These are phyloP conservation scores for Astyanax mexicanus DNA, from an alignment of 2,797 vertebrate genomes.

Conservation along the genomic window DNA sequence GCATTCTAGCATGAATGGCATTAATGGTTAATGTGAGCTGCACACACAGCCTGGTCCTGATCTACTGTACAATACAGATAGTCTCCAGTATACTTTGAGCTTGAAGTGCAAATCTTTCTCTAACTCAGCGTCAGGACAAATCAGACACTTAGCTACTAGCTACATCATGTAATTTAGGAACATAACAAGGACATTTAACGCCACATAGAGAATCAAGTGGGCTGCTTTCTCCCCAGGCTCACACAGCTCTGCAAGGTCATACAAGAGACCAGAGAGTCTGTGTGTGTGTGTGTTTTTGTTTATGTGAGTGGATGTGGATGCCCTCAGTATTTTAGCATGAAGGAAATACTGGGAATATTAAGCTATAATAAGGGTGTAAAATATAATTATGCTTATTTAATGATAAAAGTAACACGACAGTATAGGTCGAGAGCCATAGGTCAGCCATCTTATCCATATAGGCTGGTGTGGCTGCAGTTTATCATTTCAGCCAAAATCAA, in stretches of 20 bases:
- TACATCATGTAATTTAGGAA: no score
- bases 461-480: no score
- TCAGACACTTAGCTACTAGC: no score
- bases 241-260: constrained; percentile 69
- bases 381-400: neutral
- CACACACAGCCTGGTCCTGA: neutral
- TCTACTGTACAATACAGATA: neutral
- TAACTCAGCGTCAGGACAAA: neutral
- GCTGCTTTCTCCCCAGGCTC: constrained; percentile 56
- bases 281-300: constrained; percentile 32
- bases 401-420: no score
- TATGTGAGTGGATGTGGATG: constrained; percentile 38
- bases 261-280: constrained; percentile 45
- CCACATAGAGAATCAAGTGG: constrained; percentile 41
- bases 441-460: no score
- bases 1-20: neutral
- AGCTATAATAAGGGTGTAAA: neutral
- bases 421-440: no score
- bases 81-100: neutral
- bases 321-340: constrained; percentile 14
- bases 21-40: constrained; percentile 6
- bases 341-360: neutral
- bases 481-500: no score
- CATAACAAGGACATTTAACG: neutral
- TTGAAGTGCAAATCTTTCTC: neutral